phyloP scores from a whole-genome alignment of 2,888 invertebrate species.

The Sphaerophoria rueppellii region DNA sequence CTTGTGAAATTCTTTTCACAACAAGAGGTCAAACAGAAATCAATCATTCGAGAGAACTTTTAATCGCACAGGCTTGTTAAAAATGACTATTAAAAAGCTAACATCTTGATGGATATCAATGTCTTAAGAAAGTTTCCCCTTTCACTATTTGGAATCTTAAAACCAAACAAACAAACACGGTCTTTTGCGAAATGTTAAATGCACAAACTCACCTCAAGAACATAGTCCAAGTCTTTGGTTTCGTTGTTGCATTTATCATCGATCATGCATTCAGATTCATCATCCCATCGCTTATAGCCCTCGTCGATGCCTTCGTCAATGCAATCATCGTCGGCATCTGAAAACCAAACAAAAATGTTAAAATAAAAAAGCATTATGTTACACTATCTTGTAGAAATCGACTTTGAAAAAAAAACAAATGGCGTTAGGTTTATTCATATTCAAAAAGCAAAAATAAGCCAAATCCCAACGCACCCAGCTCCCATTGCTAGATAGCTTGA shows the following conservation, averaged over 20 bases:
- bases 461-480: slow-evolving; percentile 33
- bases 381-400: slow-evolving; percentile 32
- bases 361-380: slow-evolving; percentile 25
- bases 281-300: slow-evolving; percentile 84
- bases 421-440: slow-evolving; percentile 1
- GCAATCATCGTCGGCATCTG: slow-evolving; percentile 93
- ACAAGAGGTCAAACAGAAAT: too few species aligned
- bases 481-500: slow-evolving; percentile 7
- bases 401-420: background rate
- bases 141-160: slow-evolving; percentile 37
- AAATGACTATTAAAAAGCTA: background rate
- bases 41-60: too few species aligned
- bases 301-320: slow-evolving; percentile 94
- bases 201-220: slow-evolving; percentile 81
- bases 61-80: too few species aligned
- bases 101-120: too few species aligned
- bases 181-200: background rate
- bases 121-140: background rate
- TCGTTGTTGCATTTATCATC: slow-evolving; percentile 82
- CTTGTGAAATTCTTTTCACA: too few species aligned
- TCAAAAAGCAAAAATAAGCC: slow-evolving; percentile 23
- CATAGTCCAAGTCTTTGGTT: slow-evolving; percentile 82
- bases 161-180: slow-evolving; percentile 28
- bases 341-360: slow-evolving; percentile 54
- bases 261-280: slow-evolving; percentile 78